phyloP scores from a whole-genome alignment of 92 coral and sea anemone species.

The Palythoa grandiflora region DNA sequence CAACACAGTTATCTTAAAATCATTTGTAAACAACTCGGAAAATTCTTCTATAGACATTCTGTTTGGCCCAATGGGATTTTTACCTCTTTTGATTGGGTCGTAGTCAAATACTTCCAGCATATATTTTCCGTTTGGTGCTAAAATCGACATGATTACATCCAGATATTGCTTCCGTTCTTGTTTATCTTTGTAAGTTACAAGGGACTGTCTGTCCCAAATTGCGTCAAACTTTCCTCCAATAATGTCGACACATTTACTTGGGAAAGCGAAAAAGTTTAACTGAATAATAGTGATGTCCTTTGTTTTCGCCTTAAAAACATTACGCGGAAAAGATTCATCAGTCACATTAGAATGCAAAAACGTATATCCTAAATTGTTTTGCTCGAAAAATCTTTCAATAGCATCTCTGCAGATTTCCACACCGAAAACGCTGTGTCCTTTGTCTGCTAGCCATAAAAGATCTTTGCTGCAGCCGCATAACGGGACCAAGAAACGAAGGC shows the following conservation, averaged over 20 bases:
- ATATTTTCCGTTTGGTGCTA: slow-evolving; percentile 64
- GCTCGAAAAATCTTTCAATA: slow-evolving; percentile 66
- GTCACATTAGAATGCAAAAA: slow-evolving; percentile 16
- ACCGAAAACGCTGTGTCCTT: slow-evolving; percentile 78
- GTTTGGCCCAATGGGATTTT: slow-evolving; percentile 26
- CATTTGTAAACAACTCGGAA: not conserved
- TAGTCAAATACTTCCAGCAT: slow-evolving; percentile 70
- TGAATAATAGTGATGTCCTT: slow-evolving; percentile 68
- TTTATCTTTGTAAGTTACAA: slow-evolving; percentile 52
- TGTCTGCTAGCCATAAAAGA: slow-evolving; percentile 79
- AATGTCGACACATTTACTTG: slow-evolving; percentile 5
- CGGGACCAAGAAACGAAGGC: slow-evolving; percentile 67
- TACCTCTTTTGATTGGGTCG: slow-evolving; percentile 21
- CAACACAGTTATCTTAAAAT: slow-evolving; percentile 6
- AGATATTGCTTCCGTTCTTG: slow-evolving; percentile 45
- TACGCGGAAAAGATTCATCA: not conserved
- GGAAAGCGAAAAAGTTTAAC: slow-evolving; percentile 55
- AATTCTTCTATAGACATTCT: slow-evolving; percentile 19
- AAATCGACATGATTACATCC: slow-evolving; percentile 54
- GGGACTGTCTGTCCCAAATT: slow-evolving; percentile 78
- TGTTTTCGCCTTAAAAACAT: slow-evolving; percentile 49
- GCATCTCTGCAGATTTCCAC: slow-evolving; percentile 67
- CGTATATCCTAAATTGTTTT: slow-evolving; percentile 64
- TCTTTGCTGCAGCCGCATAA: slow-evolving; percentile 79
- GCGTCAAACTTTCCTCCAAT: slow-evolving; percentile 76